These are phyloP conservation scores for Lepidocyrtinus sp. DNA, from an alignment of 2,888 invertebrate genomes.

Conservation along the genomic window DNA sequence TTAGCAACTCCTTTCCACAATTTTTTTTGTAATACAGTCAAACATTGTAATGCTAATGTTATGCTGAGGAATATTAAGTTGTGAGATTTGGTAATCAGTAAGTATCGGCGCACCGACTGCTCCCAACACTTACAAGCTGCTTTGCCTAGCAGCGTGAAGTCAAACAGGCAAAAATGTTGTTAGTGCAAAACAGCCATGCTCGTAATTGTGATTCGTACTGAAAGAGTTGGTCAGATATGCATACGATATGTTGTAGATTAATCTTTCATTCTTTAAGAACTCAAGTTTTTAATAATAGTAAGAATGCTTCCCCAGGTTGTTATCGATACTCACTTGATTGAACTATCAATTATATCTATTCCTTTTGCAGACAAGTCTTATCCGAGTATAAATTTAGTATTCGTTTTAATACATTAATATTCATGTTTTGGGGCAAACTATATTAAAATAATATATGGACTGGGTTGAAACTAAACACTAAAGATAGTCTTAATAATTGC, in stretches of 20 bases:
- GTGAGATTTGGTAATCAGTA: neutral
- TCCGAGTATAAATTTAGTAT: neutral
- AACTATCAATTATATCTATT: too few species aligned
- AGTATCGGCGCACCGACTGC: neutral
- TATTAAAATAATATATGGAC: neutral
- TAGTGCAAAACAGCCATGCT: slow-evolving; percentile 33
- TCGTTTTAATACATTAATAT: too few species aligned
- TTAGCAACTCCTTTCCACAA: slow-evolving; percentile 41
- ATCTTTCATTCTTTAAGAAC: neutral
- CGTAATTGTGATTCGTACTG: too few species aligned
- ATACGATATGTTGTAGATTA: neutral
- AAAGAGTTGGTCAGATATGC: too few species aligned
- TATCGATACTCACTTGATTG: too few species aligned
- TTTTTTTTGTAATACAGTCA: neutral
- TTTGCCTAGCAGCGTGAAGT: neutral
- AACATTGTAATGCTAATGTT: neutral
- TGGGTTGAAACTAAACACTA: neutral
- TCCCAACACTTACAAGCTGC: neutral
- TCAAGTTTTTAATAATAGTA: neutral
- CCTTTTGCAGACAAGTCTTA: too few species aligned
- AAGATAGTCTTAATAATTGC: too few species aligned
- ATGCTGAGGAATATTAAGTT: neutral
- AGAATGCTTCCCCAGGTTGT: too few species aligned
- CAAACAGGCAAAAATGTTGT: neutral
- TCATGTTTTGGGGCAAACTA: too few species aligned